Evolutionary conservation across 2,888 invertebrate species (phyloP).

Genomic region (Stramonita haemastoma): DNA sequence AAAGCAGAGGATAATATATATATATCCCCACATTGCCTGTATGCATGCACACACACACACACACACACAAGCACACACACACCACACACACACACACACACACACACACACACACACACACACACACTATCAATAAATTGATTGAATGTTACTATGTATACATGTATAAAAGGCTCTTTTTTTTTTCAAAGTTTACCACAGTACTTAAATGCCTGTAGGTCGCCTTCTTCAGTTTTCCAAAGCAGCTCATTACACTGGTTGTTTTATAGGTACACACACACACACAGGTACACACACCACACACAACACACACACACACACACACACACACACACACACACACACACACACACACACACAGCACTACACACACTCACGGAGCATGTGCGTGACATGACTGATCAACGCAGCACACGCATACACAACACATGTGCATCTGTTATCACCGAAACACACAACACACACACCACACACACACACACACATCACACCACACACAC

Average conservation of each 20-base stretch:
- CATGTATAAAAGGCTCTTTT: neutral
- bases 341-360: too few relatives aligned
- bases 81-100: too few relatives aligned
- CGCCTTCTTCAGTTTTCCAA: too few relatives aligned
- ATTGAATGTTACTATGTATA: neutral
- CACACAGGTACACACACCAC: neutral
- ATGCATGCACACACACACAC: too few relatives aligned
- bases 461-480: neutral
- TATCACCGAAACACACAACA: neutral
- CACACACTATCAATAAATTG: too few relatives aligned
- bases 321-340: conserved; percentile 5
- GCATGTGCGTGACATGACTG: too few relatives aligned
- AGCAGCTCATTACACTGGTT: too few relatives aligned
- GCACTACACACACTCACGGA: neutral
- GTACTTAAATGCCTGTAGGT: neutral
- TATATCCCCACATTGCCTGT: too few relatives aligned
- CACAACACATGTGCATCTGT: neutral
- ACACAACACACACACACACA: neutral
- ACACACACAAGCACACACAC: too few relatives aligned
- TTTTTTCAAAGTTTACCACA: neutral
- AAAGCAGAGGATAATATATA: too few relatives aligned
- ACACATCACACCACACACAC: neutral
- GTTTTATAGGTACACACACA: neutral
- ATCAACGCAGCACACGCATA: too few relatives aligned
- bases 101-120: too few relatives aligned